Evolutionary conservation across 2,888 invertebrate genomes (phyloP).

Genomic region (Hirtodrosophila trivittata): DNA sequence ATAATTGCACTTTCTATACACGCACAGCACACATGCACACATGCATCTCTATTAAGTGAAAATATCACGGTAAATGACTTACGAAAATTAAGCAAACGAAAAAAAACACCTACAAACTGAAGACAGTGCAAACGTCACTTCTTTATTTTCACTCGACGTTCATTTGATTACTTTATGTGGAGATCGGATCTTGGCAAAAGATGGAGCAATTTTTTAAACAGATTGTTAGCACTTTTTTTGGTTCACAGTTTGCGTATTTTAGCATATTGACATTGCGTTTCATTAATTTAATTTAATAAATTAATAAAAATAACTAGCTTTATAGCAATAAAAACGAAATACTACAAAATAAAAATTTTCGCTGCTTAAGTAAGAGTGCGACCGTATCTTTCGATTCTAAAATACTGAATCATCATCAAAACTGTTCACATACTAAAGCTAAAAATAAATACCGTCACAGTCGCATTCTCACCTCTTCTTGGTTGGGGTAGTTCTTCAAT

Average conservation of each 20-base stretch:
- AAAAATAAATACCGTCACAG: too few relatives aligned
- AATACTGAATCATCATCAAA: conserved; percentile 31
- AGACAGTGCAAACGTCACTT: conserved; percentile 61
- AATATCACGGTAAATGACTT: conserved; percentile 33
- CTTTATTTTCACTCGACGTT: conserved; percentile 56
- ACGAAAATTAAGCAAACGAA: conserved; percentile 27
- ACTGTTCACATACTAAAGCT: neutral
- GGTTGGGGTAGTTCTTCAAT: neutral
- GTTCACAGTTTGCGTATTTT: conserved; percentile 9
- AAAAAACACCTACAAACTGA: conserved; percentile 40
- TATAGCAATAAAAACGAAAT: conserved; percentile 41
- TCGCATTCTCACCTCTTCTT: too few relatives aligned
- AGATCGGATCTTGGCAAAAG: conserved; percentile 54
- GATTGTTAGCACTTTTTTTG: conserved; percentile 7
- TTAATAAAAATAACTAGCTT: conserved; percentile 28
- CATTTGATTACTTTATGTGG: conserved; percentile 56
- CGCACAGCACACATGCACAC: neutral
- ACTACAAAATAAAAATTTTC: conserved; percentile 57
- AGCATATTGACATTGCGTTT: conserved; percentile 25
- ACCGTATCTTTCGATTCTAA: conserved; percentile 31
- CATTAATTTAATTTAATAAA: conserved; percentile 6
- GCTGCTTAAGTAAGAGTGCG: conserved; percentile 51
- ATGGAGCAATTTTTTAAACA: conserved; percentile 17
- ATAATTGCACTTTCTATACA: conserved; percentile 13
- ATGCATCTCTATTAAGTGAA: conserved; percentile 13